Evolutionary conservation across 2,797 vertebrate species (phyloP), one percentile per base, ranked within the genome.

Genomic region (Lepilemur ruficaudatus): DNA sequence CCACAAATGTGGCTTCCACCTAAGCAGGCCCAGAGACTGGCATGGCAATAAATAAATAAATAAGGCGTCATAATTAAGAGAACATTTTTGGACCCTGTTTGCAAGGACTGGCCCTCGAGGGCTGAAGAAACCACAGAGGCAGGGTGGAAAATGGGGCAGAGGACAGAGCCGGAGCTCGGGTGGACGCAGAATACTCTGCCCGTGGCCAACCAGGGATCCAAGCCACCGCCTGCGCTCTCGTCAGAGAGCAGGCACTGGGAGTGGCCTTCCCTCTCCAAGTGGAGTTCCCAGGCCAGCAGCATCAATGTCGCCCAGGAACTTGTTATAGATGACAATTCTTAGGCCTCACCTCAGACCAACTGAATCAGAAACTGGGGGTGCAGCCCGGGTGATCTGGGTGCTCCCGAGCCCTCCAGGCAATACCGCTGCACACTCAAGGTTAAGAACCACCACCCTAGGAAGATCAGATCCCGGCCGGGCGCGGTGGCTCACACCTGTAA

Each of bases 1-100:
- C 59, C 95, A 91, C 91, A 96, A 90, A 90, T 25, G 95, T 65
- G 35, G 35, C 92, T 93, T 93, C 88, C 75, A 85, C 55, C 83
- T 46, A 32, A 89, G 85, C 20, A 92, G 93, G 75, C 70, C 82
- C 89, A 52, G 59, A 22, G 65, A 28, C 22, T 80, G 78, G 52
- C 73, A 22, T n/a, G 2, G 70, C 22, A 30, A 52, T 76, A 78
- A 90, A 81, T 81, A 87, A 78, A 85, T 80, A 90, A 83, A 87
- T 81, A 88, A 95, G 50, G 57, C 17, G 4, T 67, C 23, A 14
- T 90, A 88, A 96, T 92, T 76, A 89, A 88, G 52, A 35, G 61
- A 78, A 67, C 20, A 18, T 43, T 95, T 88, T 67, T 83, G 79
- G 90, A 72, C 82, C 55, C 30, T 28, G 22, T 78, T 93, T 59